These are phyloP conservation scores for Bradypus variegatus DNA, from an alignment of 2,797 vertebrate species.

Conservation along the genomic window DNA sequence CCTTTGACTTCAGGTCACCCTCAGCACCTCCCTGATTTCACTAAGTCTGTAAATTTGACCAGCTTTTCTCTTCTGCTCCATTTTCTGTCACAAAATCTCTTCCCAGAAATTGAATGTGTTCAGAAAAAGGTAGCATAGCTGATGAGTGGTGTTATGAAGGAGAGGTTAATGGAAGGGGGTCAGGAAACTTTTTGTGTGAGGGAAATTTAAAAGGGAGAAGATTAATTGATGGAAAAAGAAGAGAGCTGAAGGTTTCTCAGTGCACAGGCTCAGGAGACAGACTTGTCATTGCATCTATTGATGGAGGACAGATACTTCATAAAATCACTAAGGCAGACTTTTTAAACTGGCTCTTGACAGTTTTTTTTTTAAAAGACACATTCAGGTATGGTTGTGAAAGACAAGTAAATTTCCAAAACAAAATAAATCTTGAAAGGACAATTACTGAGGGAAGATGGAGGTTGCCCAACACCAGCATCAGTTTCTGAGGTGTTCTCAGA, in stretches of 20 bases:
- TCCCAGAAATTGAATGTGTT: not conserved
- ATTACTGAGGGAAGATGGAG: not conserved
- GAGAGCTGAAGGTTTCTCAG: not conserved
- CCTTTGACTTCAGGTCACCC: not conserved
- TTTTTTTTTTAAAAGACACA: not conserved
- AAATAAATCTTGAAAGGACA: not conserved
- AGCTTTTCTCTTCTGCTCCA: not conserved
- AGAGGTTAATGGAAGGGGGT: not conserved
- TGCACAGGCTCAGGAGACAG: not conserved
- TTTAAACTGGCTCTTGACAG: not conserved
- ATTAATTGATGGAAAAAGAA: not conserved
- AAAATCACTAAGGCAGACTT: not conserved
- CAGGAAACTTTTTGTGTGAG: not conserved
- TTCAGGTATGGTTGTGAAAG: not conserved
- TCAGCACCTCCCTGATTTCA: not conserved
- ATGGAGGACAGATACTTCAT: not conserved
- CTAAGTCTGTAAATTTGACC: not conserved
- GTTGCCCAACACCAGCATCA: no score
- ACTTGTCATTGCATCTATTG: not conserved
- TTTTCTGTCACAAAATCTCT: not conserved
- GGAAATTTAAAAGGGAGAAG: constrained; percentile 1
- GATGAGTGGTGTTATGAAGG: not conserved
- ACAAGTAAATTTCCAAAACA: not conserved
- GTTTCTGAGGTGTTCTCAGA: not conserved
- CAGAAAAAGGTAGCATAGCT: not conserved